Evolutionary conservation across 1,140 invertebrate genomes (phyloP).

Genomic region (Fopius arisanus): DNA sequence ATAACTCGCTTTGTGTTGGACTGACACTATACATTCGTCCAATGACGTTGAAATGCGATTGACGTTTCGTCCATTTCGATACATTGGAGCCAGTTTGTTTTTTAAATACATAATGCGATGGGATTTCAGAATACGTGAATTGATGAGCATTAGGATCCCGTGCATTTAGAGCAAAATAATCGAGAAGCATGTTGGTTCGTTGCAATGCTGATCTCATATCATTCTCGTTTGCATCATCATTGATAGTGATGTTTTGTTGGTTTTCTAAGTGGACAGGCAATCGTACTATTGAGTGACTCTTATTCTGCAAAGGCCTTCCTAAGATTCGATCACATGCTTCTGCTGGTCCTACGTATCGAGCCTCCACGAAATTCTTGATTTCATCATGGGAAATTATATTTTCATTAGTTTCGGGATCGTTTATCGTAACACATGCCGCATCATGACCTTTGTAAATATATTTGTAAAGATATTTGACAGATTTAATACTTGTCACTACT

Average conservation of each 20-base stretch:
- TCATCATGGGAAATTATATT: background rate
- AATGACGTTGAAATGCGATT: conserved; percentile 16
- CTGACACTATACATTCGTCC: conserved; percentile 27
- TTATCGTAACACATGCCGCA: background rate
- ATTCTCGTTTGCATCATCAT: background rate
- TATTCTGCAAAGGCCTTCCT: background rate
- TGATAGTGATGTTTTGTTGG: conserved; percentile 16
- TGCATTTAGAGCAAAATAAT: no score
- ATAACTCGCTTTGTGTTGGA: conserved; percentile 25
- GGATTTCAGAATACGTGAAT: background rate
- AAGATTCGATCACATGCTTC: background rate
- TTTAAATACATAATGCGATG: conserved; percentile 11
- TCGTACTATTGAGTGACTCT: conserved; percentile 15
- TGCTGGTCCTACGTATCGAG: background rate
- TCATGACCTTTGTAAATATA: conserved; percentile 1
- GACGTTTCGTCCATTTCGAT: background rate
- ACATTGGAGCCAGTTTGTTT: background rate
- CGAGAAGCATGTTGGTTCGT: no score
- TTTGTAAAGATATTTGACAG: background rate
- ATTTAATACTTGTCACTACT: background rate
- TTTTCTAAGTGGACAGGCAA: conserved; percentile 26
- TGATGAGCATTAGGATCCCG: no score
- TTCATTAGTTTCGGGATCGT: background rate
- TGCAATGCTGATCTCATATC: no score
- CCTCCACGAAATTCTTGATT: background rate